Evolutionary conservation across 2,888 invertebrate genomes (phyloP), one percentile per base, ranked within the genome.

Genomic region (Crocallis elinguaria): DNA sequence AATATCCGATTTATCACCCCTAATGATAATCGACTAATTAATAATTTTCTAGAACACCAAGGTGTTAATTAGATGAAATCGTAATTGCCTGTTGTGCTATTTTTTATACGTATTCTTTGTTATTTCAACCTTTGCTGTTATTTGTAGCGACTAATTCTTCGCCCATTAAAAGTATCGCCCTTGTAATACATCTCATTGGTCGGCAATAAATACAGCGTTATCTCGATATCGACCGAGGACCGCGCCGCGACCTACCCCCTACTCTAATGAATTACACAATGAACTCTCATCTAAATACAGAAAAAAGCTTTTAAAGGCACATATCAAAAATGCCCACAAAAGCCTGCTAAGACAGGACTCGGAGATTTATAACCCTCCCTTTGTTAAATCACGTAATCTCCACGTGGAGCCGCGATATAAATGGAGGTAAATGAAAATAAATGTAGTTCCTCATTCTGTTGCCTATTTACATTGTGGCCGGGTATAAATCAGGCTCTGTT

Each of bases 221-320:
- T 91, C 90, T 84, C 80, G 88, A 88, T 91, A 91, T 90, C 89
- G 86, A 84, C 75, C 83, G 82, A 77, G 79, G 75, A 76, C 80
- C 79, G 79, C 84, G 75, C 81, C 79, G 77, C 84, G 83, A 84
- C 86, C 86, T 84, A 84, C 82, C 83, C 85, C 80, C 86, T 84
- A 82, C 87, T 82, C 83, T 91, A 91, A 91, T 91, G 91, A 91
- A 91, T 90, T 88, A 91, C 88, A 90, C 91, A 90, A 90, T 89
- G 89, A 91, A 88, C 82, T 87, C 91, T 91, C 91, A 90, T 91
- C 90, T 91, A 88, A 90, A 91, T 91, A 91, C 91, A 91, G 88
- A 91, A 91, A 91, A 91, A 91, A 91, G 90, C 91, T 91, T 91
- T 91, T 91, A 91, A 89, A 91, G 87, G 90, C 91, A 91, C 91